Evolutionary conservation across 2,113 vertebrate genomes (phyloP).

Genomic region (Thamnophis sirtalis): DNA sequence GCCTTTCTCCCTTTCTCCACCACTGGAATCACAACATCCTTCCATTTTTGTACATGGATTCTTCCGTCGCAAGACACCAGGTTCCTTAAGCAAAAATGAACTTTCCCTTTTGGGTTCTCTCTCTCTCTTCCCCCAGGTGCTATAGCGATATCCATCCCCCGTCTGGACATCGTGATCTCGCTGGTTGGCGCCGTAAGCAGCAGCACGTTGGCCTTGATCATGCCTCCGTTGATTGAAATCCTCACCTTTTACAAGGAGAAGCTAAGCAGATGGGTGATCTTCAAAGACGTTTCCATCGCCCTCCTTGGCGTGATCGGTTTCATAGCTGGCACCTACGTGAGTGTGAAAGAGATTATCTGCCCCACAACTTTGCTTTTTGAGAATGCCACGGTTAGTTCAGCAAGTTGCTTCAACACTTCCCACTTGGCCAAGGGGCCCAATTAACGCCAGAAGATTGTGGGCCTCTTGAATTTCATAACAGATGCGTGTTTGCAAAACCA

Average conservation of each 20-base stretch:
- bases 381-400: slow-evolving; percentile 33
- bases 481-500: slow-evolving; percentile 10
- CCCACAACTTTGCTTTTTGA: slow-evolving; percentile 46
- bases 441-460: slow-evolving; percentile 37
- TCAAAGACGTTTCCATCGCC: slow-evolving; percentile 79
- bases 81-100: neutral
- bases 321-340: slow-evolving; percentile 81
- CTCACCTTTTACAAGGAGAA: slow-evolving; percentile 77
- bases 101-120: neutral
- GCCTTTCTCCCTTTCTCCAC: too few relatives aligned
- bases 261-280: slow-evolving; percentile 62
- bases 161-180: slow-evolving; percentile 84
- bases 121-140: slow-evolving; percentile 64
- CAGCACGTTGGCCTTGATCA: slow-evolving; percentile 80
- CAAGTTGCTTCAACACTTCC: slow-evolving; percentile 56
- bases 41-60: too few relatives aligned
- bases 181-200: slow-evolving; percentile 83
- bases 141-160: slow-evolving; percentile 76
- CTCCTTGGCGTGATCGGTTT: slow-evolving; percentile 80
- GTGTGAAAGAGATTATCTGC: slow-evolving; percentile 79
- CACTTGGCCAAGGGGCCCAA: slow-evolving; percentile 44
- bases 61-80: neutral
- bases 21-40: too few relatives aligned
- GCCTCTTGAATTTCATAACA: neutral
- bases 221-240: slow-evolving; percentile 83